Conservation (phyloP, 2,113 vertebrate genomes). For the Naja naja region DNA sequence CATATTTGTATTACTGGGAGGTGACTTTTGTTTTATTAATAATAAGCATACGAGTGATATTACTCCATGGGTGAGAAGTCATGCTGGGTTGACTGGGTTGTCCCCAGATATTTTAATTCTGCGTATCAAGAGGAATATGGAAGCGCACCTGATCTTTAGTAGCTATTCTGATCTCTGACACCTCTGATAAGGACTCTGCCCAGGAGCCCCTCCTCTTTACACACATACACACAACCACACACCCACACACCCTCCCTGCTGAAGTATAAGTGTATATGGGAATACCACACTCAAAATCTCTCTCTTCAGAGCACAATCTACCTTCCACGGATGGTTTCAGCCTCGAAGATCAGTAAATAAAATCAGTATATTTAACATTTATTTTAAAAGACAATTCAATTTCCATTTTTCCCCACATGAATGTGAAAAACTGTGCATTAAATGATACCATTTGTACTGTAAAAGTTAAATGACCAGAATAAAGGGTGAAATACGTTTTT, state of each 20-base stretch:
- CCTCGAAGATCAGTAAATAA: neutral
- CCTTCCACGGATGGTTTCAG: neutral
- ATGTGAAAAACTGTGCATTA: neutral
- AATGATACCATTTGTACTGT: neutral
- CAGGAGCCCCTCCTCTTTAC: neutral
- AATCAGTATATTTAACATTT: neutral
- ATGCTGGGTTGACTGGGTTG: neutral
- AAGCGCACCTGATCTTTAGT: neutral
- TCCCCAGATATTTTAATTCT: neutral
- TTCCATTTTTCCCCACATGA: neutral
- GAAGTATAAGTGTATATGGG: neutral
- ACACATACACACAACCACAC: too few species aligned
- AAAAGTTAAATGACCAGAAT: neutral
- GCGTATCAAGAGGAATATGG: neutral
- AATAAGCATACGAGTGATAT: neutral
- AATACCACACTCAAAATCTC: neutral
- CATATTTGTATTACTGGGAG: neutral
- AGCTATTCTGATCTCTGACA: neutral
- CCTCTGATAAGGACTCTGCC: neutral
- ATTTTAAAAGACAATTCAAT: neutral
- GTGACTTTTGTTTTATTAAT: neutral
- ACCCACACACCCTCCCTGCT: neutral
- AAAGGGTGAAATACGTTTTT: neutral
- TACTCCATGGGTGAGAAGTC: neutral
- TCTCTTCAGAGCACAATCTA: neutral